Evolutionary conservation across 2,113 vertebrate genomes (phyloP).

Genomic region (Gymnogyps californianus): DNA sequence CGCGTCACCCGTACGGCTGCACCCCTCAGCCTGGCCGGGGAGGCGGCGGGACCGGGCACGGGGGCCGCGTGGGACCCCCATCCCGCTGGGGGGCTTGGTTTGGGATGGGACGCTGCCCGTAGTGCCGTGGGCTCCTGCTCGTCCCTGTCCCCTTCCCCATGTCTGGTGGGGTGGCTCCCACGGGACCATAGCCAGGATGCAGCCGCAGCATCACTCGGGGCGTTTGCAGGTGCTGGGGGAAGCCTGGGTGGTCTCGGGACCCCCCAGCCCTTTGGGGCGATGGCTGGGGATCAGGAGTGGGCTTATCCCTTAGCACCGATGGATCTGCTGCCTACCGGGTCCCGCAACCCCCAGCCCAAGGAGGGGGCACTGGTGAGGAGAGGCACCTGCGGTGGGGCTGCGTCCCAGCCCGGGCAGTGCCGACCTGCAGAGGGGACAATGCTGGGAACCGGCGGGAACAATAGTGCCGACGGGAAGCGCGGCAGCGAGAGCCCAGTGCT

Average conservation of each 20-base stretch:
- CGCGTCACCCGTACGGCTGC: fast-evolving
- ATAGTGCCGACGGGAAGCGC: constrained; percentile 3
- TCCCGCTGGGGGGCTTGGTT: fast-evolving
- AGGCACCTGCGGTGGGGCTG: not conserved
- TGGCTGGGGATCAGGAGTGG: fast-evolving
- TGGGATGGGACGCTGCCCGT: not conserved
- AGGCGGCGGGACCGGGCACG: fast-evolving
- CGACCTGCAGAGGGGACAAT: not conserved
- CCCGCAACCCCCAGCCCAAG: not conserved
- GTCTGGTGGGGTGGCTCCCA: not conserved
- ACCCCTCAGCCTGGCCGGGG: not conserved
- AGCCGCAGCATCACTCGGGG: fast-evolving
- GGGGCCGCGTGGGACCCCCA: fast-evolving
- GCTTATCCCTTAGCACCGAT: not conserved
- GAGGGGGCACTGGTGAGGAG: not conserved
- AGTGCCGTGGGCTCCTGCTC: not conserved
- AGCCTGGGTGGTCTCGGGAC: not conserved
- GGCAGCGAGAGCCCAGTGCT: not conserved
- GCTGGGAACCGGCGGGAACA: constrained; percentile 40
- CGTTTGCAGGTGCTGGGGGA: not conserved
- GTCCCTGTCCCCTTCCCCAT: not conserved
- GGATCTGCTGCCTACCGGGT: fast-evolving
- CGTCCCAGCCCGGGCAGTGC: not conserved
- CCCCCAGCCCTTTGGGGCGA: fast-evolving
- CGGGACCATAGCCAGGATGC: fast-evolving